Percentiles rank a stretch among this genome's conserved stretches.
These are phyloP conservation scores for Palloptera scutellata DNA, from an alignment of 2,888 invertebrate genomes.

Conservation along the genomic window DNA sequence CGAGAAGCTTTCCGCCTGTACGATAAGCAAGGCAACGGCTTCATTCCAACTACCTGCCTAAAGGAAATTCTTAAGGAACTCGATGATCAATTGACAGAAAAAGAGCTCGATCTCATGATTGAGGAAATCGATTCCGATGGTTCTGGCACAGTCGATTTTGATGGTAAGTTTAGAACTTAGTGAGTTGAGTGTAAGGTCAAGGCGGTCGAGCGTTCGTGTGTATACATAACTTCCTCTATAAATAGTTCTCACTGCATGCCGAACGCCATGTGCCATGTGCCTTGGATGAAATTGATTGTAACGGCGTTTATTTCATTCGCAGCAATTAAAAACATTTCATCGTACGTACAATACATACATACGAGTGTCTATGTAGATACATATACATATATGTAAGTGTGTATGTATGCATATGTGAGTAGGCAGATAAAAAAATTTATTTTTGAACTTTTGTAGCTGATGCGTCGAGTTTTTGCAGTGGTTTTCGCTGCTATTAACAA, in stretches of 20 bases:
- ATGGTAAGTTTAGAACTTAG: slow-evolving; percentile 72
- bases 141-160: slow-evolving; percentile 98
- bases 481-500: slow-evolving; percentile 1
- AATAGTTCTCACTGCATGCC: too few species aligned
- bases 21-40: slow-evolving; percentile 97
- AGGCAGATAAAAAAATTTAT: slow-evolving; percentile 6
- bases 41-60: slow-evolving; percentile 91
- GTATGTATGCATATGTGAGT: not conserved
- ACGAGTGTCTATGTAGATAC: too few species aligned
- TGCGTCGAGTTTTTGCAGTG: slow-evolving; percentile 10
- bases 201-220: too few species aligned
- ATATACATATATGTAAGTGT: not conserved
- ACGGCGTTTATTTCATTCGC: not conserved
- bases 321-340: slow-evolving; percentile 20
- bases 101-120: slow-evolving; percentile 96
- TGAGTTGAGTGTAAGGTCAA: too few species aligned
- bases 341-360: too few species aligned
- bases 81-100: slow-evolving; percentile 94
- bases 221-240: too few species aligned
- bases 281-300: not conserved
- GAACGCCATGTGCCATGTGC: too few species aligned
- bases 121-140: slow-evolving; percentile 98
- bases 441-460: slow-evolving; percentile 9
- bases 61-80: slow-evolving; percentile 94
- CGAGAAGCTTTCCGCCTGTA: slow-evolving; percentile 98